A percentile compares a stretch with the other conserved stretches of the same genome.
Conservation (phyloP, 2,113 vertebrate genomes). For the Platycercus adscitus region DNA sequence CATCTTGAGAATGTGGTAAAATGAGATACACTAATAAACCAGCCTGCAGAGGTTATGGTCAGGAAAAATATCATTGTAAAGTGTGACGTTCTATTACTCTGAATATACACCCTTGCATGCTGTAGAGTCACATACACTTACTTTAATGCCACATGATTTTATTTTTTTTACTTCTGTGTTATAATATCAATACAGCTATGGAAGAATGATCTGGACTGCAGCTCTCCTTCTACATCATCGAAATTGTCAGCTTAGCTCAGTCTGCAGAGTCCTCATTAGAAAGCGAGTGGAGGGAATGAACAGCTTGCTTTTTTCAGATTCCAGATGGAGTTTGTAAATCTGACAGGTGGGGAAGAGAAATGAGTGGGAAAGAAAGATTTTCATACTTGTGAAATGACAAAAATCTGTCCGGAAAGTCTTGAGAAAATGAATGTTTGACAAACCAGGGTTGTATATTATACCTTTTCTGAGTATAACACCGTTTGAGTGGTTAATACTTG, state of each 20-base stretch:
- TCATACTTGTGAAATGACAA: slow-evolving; percentile 2
- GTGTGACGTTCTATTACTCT: background rate
- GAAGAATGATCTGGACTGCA: background rate
- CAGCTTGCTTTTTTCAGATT: slow-evolving; percentile 57
- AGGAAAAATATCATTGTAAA: background rate
- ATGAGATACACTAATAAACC: background rate
- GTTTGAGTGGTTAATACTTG: background rate
- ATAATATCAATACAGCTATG: background rate
- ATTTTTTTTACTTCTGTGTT: background rate
- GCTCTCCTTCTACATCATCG: background rate
- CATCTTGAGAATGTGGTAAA: background rate
- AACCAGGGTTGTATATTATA: background rate
- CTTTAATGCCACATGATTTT: background rate
- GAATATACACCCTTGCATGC: background rate
- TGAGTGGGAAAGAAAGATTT: slow-evolving; percentile 27
- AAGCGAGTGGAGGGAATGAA: background rate
- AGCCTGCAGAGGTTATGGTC: background rate
- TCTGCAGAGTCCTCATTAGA: slow-evolving; percentile 17
- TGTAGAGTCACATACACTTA: background rate
- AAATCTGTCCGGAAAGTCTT: background rate
- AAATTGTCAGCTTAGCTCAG: background rate
- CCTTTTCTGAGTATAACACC: background rate
- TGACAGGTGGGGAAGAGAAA: slow-evolving; percentile 49
- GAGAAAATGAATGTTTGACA: background rate
- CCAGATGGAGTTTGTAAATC: slow-evolving; percentile 49